Conservation (phyloP, 2,113 vertebrate species). For the Brachyhypopomus occidentalis region DNA sequence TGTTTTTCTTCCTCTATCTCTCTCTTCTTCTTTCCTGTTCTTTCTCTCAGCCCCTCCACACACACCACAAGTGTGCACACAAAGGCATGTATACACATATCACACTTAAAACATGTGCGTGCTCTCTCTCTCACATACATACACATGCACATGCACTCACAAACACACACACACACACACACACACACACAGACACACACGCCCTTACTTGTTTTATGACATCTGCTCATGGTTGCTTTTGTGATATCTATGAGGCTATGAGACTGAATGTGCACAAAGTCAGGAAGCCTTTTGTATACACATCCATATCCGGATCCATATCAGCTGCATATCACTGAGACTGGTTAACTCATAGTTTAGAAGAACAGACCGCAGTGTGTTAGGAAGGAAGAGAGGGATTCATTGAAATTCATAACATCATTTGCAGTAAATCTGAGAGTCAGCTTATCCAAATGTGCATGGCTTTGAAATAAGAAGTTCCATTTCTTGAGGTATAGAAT, state of each 20-base stretch:
- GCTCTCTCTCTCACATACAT: neutral
- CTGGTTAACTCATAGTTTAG: conserved; percentile 63
- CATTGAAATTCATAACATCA: conserved; percentile 47
- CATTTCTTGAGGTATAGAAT: conserved; percentile 45
- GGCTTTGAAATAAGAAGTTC: conserved; percentile 33
- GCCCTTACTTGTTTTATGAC: neutral
- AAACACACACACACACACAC: neutral
- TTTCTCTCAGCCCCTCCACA: neutral
- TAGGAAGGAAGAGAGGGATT: neutral
- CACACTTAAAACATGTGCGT: neutral
- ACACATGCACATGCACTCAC: neutral
- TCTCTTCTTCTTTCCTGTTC: neutral
- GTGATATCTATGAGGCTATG: conserved; percentile 19
- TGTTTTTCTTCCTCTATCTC: neutral
- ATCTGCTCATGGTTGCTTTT: conserved; percentile 9
- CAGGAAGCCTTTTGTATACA: conserved; percentile 30
- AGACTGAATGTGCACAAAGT: conserved; percentile 17
- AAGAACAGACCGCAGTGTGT: conserved; percentile 36
- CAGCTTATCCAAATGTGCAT: conserved; percentile 33
- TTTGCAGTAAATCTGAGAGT: conserved; percentile 55
- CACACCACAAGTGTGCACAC: conserved; percentile 9
- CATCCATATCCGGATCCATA: conserved; percentile 22
- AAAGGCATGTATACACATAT: neutral
- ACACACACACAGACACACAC: neutral
- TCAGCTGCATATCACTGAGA: conserved; percentile 55